Percentiles rank a stretch among this genome's conserved stretches.
Evolutionary conservation across 2,888 invertebrate species (phyloP).

Genomic region (Drosophila atripex): DNA sequence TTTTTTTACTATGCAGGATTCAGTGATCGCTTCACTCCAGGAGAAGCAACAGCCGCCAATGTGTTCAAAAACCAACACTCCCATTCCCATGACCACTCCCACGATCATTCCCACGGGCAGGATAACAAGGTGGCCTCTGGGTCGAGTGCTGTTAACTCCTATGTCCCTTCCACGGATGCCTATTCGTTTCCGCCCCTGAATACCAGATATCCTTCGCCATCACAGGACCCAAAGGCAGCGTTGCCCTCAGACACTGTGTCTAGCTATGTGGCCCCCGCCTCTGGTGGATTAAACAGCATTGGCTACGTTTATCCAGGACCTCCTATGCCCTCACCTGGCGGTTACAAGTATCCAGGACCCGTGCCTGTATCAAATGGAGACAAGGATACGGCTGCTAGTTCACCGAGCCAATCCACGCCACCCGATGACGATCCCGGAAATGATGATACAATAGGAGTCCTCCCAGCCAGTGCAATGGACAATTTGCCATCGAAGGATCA

Average conservation of each 20-base stretch:
- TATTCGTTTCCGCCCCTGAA: slow-evolving; percentile 83
- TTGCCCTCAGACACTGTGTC: slow-evolving; percentile 71
- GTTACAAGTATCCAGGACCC: slow-evolving; percentile 65
- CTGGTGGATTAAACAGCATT: slow-evolving; percentile 67
- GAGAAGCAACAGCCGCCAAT: slow-evolving; percentile 79
- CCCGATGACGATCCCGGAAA: slow-evolving; percentile 60
- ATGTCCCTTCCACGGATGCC: slow-evolving; percentile 73
- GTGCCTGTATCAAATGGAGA: slow-evolving; percentile 50
- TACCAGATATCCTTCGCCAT: slow-evolving; percentile 79
- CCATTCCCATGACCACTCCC: slow-evolving; percentile 43
- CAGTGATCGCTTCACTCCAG: slow-evolving; percentile 81
- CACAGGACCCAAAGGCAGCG: slow-evolving; percentile 71
- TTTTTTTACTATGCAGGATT: slow-evolving; percentile 45
- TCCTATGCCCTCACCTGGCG: slow-evolving; percentile 23
- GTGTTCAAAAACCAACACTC: slow-evolving; percentile 60
- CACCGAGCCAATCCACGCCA: slow-evolving; percentile 48
- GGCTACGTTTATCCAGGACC: slow-evolving; percentile 65
- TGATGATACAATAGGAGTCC: slow-evolving; percentile 72
- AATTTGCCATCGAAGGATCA: slow-evolving; percentile 48
- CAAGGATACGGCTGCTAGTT: slow-evolving; percentile 67
- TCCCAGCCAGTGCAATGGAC: slow-evolving; percentile 79
- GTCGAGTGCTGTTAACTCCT: slow-evolving; percentile 70
- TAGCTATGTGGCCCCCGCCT: slow-evolving; percentile 82
- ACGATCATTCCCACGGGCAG: slow-evolving; percentile 48
- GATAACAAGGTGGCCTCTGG: slow-evolving; percentile 61